Conservation (phyloP, 2,888 invertebrate species). For the Drosophila mercatorum region DNA sequence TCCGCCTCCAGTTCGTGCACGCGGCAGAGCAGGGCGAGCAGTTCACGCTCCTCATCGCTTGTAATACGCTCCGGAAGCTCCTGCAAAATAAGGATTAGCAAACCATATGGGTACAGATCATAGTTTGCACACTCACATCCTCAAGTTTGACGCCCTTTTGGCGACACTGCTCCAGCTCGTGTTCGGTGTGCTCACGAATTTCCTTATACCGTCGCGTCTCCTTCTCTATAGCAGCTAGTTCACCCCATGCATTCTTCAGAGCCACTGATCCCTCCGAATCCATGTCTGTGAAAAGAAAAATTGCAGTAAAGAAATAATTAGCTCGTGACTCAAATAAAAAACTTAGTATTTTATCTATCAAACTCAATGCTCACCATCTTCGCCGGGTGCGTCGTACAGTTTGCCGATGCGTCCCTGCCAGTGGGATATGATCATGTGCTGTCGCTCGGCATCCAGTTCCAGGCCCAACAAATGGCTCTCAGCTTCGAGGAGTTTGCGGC, state of each 20-base stretch:
- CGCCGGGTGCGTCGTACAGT: constrained; percentile 82
- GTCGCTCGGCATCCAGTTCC: constrained; percentile 94
- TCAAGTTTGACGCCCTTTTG: constrained; percentile 92
- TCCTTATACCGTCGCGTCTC: constrained; percentile 93
- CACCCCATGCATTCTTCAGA: constrained; percentile 93
- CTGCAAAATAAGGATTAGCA: constrained; percentile 76
- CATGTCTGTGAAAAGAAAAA: constrained; percentile 64
- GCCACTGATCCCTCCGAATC: constrained; percentile 84
- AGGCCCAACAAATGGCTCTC: constrained; percentile 95
- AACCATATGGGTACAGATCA: not conserved
- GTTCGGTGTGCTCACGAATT: constrained; percentile 90
- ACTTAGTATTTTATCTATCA: too few relatives aligned
- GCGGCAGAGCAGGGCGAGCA: constrained; percentile 92
- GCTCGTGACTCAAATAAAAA: not conserved
- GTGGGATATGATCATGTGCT: constrained; percentile 93
- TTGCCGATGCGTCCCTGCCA: constrained; percentile 94
- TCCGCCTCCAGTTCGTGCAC: constrained; percentile 98
- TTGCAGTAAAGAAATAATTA: not conserved
- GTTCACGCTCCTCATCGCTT: constrained; percentile 95
- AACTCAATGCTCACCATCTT: constrained; percentile 76
- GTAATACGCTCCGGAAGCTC: constrained; percentile 93
- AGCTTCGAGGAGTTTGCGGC: constrained; percentile 94
- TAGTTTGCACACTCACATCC: constrained; percentile 87
- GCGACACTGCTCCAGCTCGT: constrained; percentile 92
- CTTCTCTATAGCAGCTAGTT: constrained; percentile 92